phyloP scores from a whole-genome alignment of 1,140 invertebrate genomes.

The Trichogramma pretiosum region DNA sequence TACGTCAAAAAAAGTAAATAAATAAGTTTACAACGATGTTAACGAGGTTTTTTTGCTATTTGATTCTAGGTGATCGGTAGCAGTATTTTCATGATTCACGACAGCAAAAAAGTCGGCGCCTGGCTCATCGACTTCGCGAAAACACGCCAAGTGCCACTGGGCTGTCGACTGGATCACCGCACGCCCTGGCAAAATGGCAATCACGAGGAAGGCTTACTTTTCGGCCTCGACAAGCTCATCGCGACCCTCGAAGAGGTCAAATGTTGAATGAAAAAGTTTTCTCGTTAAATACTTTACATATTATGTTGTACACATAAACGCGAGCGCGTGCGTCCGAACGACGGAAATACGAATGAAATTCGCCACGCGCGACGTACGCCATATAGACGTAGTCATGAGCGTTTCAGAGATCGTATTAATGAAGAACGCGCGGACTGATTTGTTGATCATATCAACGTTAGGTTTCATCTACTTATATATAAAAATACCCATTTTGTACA shows the following conservation, averaged over 20 bases:
- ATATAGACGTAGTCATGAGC: neutral
- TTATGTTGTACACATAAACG: neutral
- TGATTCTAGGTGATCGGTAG: constrained; percentile 70
- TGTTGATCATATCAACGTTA: constrained; percentile 7
- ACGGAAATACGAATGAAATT: no score
- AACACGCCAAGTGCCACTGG: constrained; percentile 66
- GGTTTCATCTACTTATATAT: neutral
- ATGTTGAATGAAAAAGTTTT: constrained; percentile 1
- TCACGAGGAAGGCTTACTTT: constrained; percentile 89
- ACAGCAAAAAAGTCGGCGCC: constrained; percentile 72
- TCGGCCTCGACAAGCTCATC: constrained; percentile 81
- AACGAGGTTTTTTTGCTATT: neutral
- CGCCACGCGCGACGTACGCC: no score
- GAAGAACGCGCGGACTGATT: constrained; percentile 9
- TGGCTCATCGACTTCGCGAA: constrained; percentile 98
- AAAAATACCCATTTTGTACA: constrained; percentile 19
- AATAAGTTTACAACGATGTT: neutral
- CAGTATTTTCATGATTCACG: constrained; percentile 89
- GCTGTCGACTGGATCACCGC: constrained; percentile 64
- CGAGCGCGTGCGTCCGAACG: neutral
- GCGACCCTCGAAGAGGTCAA: constrained; percentile 31
- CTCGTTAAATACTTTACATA: constrained; percentile 1
- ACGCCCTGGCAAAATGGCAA: constrained; percentile 78
- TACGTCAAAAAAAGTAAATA: no score
- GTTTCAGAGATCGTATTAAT: neutral